Conservation (phyloP, 1,140 invertebrate species). For the Theocolax elegans region DNA sequence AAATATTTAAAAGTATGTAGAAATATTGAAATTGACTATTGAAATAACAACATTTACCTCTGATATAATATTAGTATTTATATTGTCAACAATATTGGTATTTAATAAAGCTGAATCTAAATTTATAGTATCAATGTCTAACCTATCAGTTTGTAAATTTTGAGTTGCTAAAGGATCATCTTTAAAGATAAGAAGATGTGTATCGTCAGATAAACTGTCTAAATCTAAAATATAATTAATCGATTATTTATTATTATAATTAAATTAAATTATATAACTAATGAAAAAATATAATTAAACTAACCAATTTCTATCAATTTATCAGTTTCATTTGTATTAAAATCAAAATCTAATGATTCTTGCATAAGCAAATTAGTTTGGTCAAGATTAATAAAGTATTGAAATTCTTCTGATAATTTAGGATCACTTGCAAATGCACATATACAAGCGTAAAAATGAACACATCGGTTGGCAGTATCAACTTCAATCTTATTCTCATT, state of each 20-base stretch:
- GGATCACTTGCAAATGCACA: conserved; percentile 82
- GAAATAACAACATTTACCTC: conserved; percentile 47
- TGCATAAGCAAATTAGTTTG: conserved; percentile 52
- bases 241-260: conserved; percentile 6
- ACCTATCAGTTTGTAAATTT: conserved; percentile 53
- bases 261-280: background rate
- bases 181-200: conserved; percentile 61
- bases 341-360: conserved; percentile 49
- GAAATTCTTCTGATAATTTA: conserved; percentile 77
- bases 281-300: conserved; percentile 30
- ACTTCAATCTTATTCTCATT: conserved; percentile 50
- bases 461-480: conserved; percentile 60
- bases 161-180: conserved; percentile 59
- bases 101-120: conserved; percentile 57
- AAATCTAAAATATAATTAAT: conserved; percentile 53
- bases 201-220: conserved; percentile 58
- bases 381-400: conserved; percentile 73
- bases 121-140: conserved; percentile 59
- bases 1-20: background rate
- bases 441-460: conserved; percentile 80
- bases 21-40: background rate
- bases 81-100: conserved; percentile 54
- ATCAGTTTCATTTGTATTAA: conserved; percentile 54
- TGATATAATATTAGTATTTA: conserved; percentile 56
- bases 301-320: conserved; percentile 62